Percentiles rank a stretch among this genome's conserved stretches.
phyloP scores from a whole-genome alignment of 2,113 vertebrate species.

The rabbit (Oryctolagus cuniculus) region DNA sequence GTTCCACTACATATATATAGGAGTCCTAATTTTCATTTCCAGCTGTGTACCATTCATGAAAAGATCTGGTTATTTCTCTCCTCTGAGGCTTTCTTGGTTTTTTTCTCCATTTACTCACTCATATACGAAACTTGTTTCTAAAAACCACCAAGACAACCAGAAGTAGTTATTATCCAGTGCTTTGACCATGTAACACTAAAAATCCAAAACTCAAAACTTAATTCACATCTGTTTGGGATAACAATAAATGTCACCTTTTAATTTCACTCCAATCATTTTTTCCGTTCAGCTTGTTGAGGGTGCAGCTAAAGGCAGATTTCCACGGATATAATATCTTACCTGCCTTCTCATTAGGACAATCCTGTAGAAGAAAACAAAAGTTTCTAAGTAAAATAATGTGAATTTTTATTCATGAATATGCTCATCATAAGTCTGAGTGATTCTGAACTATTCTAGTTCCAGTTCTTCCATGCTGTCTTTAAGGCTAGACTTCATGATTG shows the following conservation, averaged over 20 bases:
- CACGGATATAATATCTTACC: background rate
- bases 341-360: background rate
- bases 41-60: background rate
- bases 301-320: background rate
- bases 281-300: background rate
- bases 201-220: constrained; percentile 22
- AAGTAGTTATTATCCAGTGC: background rate
- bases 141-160: background rate
- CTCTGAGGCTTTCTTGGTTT: background rate
- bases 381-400: background rate
- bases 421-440: background rate
- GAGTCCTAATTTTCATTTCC: background rate
- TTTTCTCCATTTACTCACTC: background rate
- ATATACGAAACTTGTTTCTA: background rate
- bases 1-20: background rate
- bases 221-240: background rate
- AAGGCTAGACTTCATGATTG: background rate
- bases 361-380: background rate
- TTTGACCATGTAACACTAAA: background rate
- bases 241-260: constrained; percentile 18
- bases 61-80: background rate
- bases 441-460: background rate
- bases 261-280: background rate
- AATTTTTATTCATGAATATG: background rate
- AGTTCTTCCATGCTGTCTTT: background rate